A percentile compares a stretch with the other conserved stretches of the same genome.
These are phyloP conservation scores for Oreochromis aureus DNA, from an alignment of 2,113 vertebrate genomes.

Conservation along the genomic window DNA sequence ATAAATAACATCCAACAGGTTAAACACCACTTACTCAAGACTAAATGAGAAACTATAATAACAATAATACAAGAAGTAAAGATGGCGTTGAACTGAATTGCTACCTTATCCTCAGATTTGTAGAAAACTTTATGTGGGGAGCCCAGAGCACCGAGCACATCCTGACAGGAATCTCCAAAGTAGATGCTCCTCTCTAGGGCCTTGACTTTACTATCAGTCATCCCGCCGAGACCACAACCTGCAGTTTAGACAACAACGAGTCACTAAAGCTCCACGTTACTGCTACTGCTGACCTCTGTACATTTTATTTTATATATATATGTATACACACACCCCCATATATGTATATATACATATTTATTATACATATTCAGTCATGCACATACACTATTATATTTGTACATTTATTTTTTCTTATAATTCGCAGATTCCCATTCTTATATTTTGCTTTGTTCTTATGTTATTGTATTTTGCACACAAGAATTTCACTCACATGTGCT, in stretches of 20 bases:
- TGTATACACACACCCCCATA: background rate
- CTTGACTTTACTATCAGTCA: constrained; percentile 91
- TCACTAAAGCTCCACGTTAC: background rate
- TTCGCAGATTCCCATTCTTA: background rate
- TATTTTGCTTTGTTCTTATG: background rate
- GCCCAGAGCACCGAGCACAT: constrained; percentile 90
- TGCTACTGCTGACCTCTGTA: background rate
- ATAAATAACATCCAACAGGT: background rate
- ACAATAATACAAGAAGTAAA: background rate
- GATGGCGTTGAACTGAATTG: background rate
- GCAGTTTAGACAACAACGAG: background rate
- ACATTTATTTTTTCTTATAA: background rate
- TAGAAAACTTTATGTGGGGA: constrained; percentile 98
- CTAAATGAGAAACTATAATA: background rate
- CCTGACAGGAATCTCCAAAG: constrained; percentile 97
- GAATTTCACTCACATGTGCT: background rate
- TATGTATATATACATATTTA: too few relatives aligned
- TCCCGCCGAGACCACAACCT: constrained; percentile 85
- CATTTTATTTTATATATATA: too few relatives aligned
- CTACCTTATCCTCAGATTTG: constrained; percentile 97
- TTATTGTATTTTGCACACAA: background rate
- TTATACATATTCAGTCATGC: too few relatives aligned
- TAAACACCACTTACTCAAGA: background rate
- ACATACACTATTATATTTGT: too few relatives aligned
- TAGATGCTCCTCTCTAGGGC: constrained; percentile 88